These are phyloP conservation scores for Zeugodacus cucurbitae DNA, from an alignment of 1,140 invertebrate species.

Conservation along the genomic window DNA sequence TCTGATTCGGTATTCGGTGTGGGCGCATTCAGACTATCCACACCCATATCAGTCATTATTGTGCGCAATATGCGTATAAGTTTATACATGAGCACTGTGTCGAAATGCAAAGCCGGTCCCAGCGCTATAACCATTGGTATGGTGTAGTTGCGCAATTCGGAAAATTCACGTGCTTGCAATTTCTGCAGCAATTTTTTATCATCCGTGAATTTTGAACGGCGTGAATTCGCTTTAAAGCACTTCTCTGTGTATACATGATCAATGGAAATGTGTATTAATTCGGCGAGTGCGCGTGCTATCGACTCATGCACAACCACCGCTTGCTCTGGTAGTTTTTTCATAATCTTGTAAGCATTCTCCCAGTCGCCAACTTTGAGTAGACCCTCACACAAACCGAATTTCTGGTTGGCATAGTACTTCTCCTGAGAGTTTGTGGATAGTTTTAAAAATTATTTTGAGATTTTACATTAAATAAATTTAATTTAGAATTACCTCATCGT, in stretches of 20 bases:
- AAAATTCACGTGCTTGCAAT: slow-evolving; percentile 69
- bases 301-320: slow-evolving; percentile 82
- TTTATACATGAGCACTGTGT: slow-evolving; percentile 91
- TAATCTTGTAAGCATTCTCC: slow-evolving; percentile 83
- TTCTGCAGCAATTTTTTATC: slow-evolving; percentile 55
- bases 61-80: slow-evolving; percentile 73
- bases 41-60: slow-evolving; percentile 58
- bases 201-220: slow-evolving; percentile 52
- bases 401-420: slow-evolving; percentile 88
- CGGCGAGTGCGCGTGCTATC: slow-evolving; percentile 82
- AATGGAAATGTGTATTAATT: slow-evolving; percentile 85
- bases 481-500: slow-evolving; percentile 67
- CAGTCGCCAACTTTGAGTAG: slow-evolving; percentile 90
- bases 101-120: slow-evolving; percentile 88
- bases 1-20: slow-evolving; percentile 55
- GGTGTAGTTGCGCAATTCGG: slow-evolving; percentile 80
- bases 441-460: slow-evolving; percentile 34
- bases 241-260: slow-evolving; percentile 90
- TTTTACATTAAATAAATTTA: slow-evolving; percentile 40
- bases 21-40: slow-evolving; percentile 59
- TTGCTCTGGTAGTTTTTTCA: slow-evolving; percentile 84
- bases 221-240: slow-evolving; percentile 57
- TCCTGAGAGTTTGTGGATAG: slow-evolving; percentile 45
- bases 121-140: slow-evolving; percentile 89
- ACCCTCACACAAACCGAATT: slow-evolving; percentile 91